These are phyloP conservation scores for Noctua fimbriata DNA, from an alignment of 2,888 invertebrate genomes.

Conservation along the genomic window DNA sequence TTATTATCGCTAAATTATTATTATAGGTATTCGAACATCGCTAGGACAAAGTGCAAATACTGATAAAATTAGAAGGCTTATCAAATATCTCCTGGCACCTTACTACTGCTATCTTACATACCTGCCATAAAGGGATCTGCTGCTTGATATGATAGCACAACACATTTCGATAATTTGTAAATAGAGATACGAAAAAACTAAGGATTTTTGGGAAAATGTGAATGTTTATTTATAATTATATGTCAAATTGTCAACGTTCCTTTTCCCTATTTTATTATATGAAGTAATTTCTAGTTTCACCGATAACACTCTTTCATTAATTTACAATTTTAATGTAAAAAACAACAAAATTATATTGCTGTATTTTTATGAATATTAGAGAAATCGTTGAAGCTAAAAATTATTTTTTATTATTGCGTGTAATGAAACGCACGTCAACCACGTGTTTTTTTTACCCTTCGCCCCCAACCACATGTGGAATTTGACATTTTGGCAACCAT, in stretches of 20 bases:
- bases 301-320: background rate
- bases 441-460: conserved; percentile 29
- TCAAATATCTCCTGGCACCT: conserved; percentile 31
- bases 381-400: background rate
- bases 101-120: conserved; percentile 65
- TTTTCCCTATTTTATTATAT: background rate
- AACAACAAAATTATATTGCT: background rate
- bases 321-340: background rate
- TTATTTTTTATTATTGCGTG: background rate
- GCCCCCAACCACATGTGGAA: conserved; percentile 38
- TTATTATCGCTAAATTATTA: conserved; percentile 19
- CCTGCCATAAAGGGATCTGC: conserved; percentile 64
- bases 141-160: conserved; percentile 62
- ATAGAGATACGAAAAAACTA: background rate
- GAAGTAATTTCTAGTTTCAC: background rate
- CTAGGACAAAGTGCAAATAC: conserved; percentile 46
- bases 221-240: conserved; percentile 51
- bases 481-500: conserved; percentile 32
- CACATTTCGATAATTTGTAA: conserved; percentile 67
- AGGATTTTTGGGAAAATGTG: background rate
- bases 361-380: background rate
- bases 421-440: conserved; percentile 26
- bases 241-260: conserved; percentile 35
- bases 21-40: conserved; percentile 34
- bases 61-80: conserved; percentile 58